Evolutionary conservation across 2,113 vertebrate genomes (phyloP), one percentile per base, ranked within the genome.

Genomic region (Ptyas mucosa): DNA sequence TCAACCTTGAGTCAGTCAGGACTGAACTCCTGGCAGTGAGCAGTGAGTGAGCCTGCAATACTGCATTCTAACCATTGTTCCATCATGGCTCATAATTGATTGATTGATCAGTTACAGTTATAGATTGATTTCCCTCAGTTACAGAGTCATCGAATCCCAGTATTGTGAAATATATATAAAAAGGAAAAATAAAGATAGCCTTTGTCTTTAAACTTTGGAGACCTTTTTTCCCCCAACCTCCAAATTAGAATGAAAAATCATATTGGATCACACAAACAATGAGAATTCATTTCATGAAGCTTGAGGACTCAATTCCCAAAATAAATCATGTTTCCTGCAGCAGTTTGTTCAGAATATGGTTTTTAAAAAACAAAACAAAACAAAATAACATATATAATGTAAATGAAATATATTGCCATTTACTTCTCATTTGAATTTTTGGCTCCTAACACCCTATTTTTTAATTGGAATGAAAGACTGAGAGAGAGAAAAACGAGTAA

Each of bases 391-490:
- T 26, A 90, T 57, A 91, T 91, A 87, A 49, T 87, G 11, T 51
- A 95, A 94, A 55, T n/a, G 53, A 94, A 93, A 95, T 92, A 85
- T 86, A 85, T 26, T 93, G 55, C 91, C 88, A 90, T 75, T 12
- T 94, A 51, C 51, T 92, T 94, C 54, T 96, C 52, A 92, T 95
- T 94, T 94, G 85, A 92, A 94, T 96, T 93, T 96, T 49, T 75
- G 94, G 88, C 57, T 91, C 94, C 92, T 95, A 94, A 87, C 53
- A 51, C 93, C 89, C 90, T 69, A 85, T 54, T 91, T 91, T 95
- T 96, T 95, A 96, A 96, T 95, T 96, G 92, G 88, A 96, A 96
- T 94, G 93, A 92, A 94, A 95, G 94, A 69, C 55, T 91, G 53
- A 89, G 49, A 54, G 46, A 49, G 46, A 18, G 6, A 54, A 20